Evolutionary conservation across 2,113 vertebrate genomes (phyloP).

Genomic region (Dromaius novaehollandiae): DNA sequence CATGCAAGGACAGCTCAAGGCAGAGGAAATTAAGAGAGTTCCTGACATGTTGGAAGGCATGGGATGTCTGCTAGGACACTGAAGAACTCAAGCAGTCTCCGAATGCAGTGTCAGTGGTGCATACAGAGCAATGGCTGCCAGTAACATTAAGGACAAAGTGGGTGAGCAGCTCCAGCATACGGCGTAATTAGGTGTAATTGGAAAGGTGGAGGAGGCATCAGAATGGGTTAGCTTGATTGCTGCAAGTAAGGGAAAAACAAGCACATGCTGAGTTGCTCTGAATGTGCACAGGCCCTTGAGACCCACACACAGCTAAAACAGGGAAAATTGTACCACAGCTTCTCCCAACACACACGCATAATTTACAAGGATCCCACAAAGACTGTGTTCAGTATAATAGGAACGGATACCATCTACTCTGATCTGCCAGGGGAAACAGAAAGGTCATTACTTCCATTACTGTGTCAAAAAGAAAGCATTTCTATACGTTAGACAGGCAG

Average conservation of each 20-base stretch:
- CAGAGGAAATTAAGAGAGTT: slow-evolving; percentile 11
- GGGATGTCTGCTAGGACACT: neutral
- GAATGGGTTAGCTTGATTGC: neutral
- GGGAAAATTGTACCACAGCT: neutral
- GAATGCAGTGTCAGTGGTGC: neutral
- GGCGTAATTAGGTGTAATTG: slow-evolving; percentile 42
- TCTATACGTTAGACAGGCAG: neutral
- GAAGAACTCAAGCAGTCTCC: neutral
- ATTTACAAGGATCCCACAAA: neutral
- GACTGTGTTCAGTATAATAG: neutral
- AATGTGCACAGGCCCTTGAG: neutral
- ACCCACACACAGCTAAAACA: neutral
- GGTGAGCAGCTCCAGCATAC: slow-evolving; percentile 13
- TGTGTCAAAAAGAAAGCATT: neutral
- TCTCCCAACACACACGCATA: neutral
- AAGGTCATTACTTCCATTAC: neutral
- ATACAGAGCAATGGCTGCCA: neutral
- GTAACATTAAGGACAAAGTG: neutral
- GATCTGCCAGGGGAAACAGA: neutral
- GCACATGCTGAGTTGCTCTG: slow-evolving; percentile 15
- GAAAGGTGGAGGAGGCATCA: slow-evolving; percentile 39
- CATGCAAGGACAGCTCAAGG: neutral
- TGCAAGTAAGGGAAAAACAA: neutral
- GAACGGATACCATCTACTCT: neutral
- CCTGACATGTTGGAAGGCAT: neutral